These are phyloP conservation scores for Diaprepes abbreviatus DNA, from an alignment of 2,888 invertebrate genomes.

Conservation along the genomic window DNA sequence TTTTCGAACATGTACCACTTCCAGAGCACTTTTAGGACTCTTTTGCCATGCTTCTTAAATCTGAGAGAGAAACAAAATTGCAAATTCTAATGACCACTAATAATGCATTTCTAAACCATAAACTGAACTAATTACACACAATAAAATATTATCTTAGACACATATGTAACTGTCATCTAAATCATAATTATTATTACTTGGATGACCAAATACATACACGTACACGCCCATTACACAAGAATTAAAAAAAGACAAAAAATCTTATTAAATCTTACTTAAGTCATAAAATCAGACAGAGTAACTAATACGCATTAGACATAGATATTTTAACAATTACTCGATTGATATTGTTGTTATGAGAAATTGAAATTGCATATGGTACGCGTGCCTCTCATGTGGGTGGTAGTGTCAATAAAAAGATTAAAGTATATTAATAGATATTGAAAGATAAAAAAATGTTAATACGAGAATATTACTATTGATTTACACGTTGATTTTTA, in stretches of 20 bases:
- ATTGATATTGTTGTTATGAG: slow-evolving; percentile 14
- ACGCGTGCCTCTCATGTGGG: not conserved
- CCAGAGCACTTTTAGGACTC: no score
- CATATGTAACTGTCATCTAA: slow-evolving; percentile 32
- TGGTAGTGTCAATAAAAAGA: no score
- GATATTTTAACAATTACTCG: slow-evolving; percentile 38
- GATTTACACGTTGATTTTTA: no score
- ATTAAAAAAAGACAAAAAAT: slow-evolving; percentile 11
- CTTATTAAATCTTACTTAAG: slow-evolving; percentile 34
- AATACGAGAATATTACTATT: no score
- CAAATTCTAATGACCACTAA: no score
- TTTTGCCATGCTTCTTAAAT: no score
- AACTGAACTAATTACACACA: slow-evolving; percentile 1
- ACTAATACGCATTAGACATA: slow-evolving; percentile 37
- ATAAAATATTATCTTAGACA: slow-evolving; percentile 2
- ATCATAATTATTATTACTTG: slow-evolving; percentile 33
- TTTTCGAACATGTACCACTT: no score
- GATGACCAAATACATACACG: slow-evolving; percentile 24
- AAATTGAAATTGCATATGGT: slow-evolving; percentile 7
- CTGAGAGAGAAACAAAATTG: no score
- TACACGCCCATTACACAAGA: slow-evolving; percentile 23
- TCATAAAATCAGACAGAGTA: slow-evolving; percentile 34
- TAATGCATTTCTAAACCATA: not conserved
- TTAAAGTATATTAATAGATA: no score
- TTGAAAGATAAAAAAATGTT: no score